These are phyloP conservation scores for Eumaeus atala DNA, from an alignment of 1,140 invertebrate genomes.

Conservation along the genomic window DNA sequence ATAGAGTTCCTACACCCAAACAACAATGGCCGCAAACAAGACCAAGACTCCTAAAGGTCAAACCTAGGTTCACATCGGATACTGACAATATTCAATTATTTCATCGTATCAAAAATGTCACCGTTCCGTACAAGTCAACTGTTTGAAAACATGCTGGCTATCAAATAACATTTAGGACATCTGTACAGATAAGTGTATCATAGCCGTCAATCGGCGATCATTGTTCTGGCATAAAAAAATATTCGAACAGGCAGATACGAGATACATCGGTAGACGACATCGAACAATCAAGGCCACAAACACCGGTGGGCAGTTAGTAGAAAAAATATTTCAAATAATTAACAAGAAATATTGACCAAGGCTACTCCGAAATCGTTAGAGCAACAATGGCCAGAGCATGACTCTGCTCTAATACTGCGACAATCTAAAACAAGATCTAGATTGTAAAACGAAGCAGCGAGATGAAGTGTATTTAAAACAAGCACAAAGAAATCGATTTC, in stretches of 20 bases:
- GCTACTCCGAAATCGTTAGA: slow-evolving; percentile 55
- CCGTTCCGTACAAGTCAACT: slow-evolving; percentile 39
- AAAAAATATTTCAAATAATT: slow-evolving; percentile 53
- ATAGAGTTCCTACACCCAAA: slow-evolving; percentile 23
- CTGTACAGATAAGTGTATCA: slow-evolving; percentile 42
- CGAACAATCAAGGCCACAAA: slow-evolving; percentile 33
- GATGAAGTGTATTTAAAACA: slow-evolving; percentile 58
- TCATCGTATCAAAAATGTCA: slow-evolving; percentile 35
- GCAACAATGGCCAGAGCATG: slow-evolving; percentile 59
- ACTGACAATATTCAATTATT: slow-evolving; percentile 22
- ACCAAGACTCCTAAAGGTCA: slow-evolving; percentile 39
- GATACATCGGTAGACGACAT: slow-evolving; percentile 29
- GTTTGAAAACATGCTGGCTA: slow-evolving; percentile 31
- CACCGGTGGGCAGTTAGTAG: slow-evolving; percentile 33
- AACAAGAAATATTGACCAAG: slow-evolving; percentile 51
- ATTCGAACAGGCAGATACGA: slow-evolving; percentile 18
- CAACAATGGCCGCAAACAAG: slow-evolving; percentile 49
- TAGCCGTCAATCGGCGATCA: slow-evolving; percentile 42
- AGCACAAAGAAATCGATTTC: slow-evolving; percentile 64
- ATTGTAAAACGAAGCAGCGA: slow-evolving; percentile 59
- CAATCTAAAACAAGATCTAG: slow-evolving; percentile 66
- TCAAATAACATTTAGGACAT: slow-evolving; percentile 61
- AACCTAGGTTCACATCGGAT: slow-evolving; percentile 40
- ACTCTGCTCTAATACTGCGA: slow-evolving; percentile 57
- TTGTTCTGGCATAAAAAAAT: slow-evolving; percentile 33